These are phyloP conservation scores for Plagiodera versicolora DNA, from an alignment of 2,888 invertebrate genomes.

Conservation along the genomic window DNA sequence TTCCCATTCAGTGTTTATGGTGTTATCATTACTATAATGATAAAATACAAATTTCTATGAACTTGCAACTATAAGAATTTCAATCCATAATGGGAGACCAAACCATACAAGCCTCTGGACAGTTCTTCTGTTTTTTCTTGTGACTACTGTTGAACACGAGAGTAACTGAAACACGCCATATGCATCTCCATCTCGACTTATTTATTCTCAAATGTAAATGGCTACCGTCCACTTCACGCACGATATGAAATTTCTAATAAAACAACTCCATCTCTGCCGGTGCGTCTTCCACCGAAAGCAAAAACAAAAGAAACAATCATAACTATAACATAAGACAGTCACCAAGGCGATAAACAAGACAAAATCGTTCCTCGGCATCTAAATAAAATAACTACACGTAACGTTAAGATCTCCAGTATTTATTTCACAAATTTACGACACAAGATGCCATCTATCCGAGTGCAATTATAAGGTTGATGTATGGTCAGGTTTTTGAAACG, in stretches of 20 bases:
- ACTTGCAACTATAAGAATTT: too few species aligned
- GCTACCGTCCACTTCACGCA: conserved; percentile 25
- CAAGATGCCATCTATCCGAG: conserved; percentile 54
- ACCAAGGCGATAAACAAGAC: conserved; percentile 53
- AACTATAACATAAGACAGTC: conserved; percentile 49
- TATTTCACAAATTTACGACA: conserved; percentile 56
- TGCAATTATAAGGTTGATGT: conserved; percentile 55
- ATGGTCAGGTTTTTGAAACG: conserved; percentile 47
- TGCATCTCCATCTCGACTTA: conserved; percentile 15
- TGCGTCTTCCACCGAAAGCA: conserved; percentile 13
- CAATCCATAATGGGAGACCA: too few species aligned
- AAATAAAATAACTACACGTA: conserved; percentile 36
- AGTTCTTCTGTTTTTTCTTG: neutral
- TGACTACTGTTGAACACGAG: neutral
- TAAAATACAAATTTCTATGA: too few species aligned
- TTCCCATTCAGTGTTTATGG: too few species aligned
- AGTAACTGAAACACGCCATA: conserved; percentile 1
- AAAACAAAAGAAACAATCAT: conserved; percentile 35
- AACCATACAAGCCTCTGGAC: neutral
- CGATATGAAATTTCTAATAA: conserved; percentile 29
- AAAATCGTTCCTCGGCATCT: conserved; percentile 51
- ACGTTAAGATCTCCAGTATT: conserved; percentile 46
- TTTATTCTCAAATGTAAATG: conserved; percentile 18
- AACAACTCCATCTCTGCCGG: conserved; percentile 17
- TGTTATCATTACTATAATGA: too few species aligned